These are phyloP conservation scores for Dysidea cf. avara DNA, from an alignment of 37 sponge, comb jelly and placozoan species.

Conservation along the genomic window DNA sequence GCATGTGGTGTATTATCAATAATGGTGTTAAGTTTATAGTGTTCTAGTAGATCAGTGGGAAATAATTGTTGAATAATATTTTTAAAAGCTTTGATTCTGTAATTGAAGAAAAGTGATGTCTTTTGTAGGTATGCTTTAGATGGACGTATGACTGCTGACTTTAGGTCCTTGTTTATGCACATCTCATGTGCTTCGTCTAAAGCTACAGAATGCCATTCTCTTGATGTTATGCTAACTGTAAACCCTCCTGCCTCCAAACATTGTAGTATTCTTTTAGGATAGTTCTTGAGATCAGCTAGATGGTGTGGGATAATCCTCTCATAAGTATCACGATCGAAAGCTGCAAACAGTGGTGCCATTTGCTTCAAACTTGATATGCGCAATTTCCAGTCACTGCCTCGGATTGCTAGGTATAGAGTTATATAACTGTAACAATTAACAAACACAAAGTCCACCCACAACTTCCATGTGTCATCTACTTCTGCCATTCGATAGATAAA, in stretches of 20 bases:
- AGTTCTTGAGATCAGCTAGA: constrained; percentile 19
- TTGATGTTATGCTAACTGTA: too few species aligned
- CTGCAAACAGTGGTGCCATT: too few species aligned
- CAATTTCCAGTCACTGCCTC: constrained; percentile 28
- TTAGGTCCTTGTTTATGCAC: too few species aligned
- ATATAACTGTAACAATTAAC: constrained; percentile 14
- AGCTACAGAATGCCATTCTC: too few species aligned
- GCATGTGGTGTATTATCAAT: too few species aligned
- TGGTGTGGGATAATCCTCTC: constrained; percentile 16
- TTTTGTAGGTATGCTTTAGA: constrained; percentile 42
- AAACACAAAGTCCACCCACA: constrained; percentile 33
- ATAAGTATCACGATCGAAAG: constrained; percentile 3
- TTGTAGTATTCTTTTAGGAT: too few species aligned
- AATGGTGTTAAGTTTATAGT: too few species aligned
- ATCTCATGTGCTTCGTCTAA: too few species aligned
- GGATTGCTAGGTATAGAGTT: constrained; percentile 22
- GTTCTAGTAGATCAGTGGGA: too few species aligned
- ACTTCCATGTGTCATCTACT: constrained; percentile 9
- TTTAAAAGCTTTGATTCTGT: constrained; percentile 21
- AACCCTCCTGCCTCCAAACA: too few species aligned
- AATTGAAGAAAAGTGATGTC: constrained; percentile 28
- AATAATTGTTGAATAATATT: constrained; percentile 7
- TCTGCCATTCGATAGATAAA: background rate
- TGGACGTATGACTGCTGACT: constrained; percentile 10
- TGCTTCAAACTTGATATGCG: too few species aligned